Evolutionary conservation across 92 coral and sea anemone genomes (phyloP).

Genomic region (Porites rus): DNA sequence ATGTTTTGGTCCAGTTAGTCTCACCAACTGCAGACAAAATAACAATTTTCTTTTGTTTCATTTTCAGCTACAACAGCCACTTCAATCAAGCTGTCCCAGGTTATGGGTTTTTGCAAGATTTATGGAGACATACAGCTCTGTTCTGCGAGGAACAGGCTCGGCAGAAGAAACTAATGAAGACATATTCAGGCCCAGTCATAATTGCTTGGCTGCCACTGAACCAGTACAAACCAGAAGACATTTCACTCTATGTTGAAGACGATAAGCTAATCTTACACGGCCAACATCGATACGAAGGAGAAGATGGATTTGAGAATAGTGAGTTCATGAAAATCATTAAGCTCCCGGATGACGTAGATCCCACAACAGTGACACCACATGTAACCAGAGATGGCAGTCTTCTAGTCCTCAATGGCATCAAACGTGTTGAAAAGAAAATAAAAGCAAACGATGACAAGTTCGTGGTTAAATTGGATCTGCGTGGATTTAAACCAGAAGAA

Average conservation of each 20-base stretch:
- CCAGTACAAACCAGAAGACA: conserved; percentile 68
- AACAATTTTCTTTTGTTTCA: background rate
- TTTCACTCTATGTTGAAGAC: conserved; percentile 53
- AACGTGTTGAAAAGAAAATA: conserved; percentile 25
- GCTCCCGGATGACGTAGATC: conserved; percentile 63
- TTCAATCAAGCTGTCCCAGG: background rate
- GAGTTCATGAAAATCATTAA: conserved; percentile 57
- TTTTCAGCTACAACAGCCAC: background rate
- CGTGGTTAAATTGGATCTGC: conserved; percentile 44
- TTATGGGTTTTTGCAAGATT: conserved; percentile 4
- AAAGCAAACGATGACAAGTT: conserved; percentile 43
- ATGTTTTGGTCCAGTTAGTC: too few species aligned
- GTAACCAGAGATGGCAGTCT: conserved; percentile 50
- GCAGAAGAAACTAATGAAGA: background rate
- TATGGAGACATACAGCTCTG: background rate
- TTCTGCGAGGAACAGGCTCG: background rate
- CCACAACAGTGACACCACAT: conserved; percentile 56
- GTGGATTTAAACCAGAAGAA: conserved; percentile 58
- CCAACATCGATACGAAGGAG: conserved; percentile 57
- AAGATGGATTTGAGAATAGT: conserved; percentile 59
- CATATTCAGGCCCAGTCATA: conserved; percentile 8
- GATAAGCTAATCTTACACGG: conserved; percentile 55
- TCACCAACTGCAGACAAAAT: too few species aligned
- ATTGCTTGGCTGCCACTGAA: conserved; percentile 56
- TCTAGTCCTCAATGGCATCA: conserved; percentile 38